These are phyloP conservation scores for Furcula furcula DNA, from an alignment of 2,888 invertebrate genomes.

Conservation along the genomic window DNA sequence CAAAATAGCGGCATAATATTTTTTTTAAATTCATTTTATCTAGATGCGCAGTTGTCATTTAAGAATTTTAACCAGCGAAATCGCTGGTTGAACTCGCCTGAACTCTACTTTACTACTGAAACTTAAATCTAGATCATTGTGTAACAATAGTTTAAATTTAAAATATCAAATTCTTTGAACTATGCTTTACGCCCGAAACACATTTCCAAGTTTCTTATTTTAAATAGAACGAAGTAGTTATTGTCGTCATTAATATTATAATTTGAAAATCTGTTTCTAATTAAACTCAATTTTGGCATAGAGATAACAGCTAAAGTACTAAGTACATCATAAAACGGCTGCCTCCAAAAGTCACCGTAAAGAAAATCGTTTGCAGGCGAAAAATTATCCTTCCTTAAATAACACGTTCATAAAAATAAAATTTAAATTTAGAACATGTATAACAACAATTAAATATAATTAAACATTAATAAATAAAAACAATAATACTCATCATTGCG, in stretches of 20 bases:
- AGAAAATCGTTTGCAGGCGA: neutral
- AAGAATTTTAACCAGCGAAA: too few species aligned
- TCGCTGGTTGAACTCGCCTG: too few species aligned
- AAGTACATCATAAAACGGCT: conserved; percentile 9
- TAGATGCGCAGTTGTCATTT: too few species aligned
- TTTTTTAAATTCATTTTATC: too few species aligned
- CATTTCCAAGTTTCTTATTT: conserved; percentile 9
- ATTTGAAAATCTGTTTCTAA: neutral
- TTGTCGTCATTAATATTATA: conserved; percentile 25
- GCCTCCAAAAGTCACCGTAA: conserved; percentile 1
- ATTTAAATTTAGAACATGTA: neutral
- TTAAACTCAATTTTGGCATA: conserved; percentile 8
- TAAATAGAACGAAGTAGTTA: conserved; percentile 19
- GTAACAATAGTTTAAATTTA: too few species aligned
- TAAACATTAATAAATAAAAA: conserved; percentile 65
- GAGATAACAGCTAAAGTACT: conserved; percentile 6
- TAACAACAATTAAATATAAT: conserved; percentile 39
- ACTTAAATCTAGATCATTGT: too few species aligned
- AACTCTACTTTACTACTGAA: too few species aligned
- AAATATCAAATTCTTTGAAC: too few species aligned
- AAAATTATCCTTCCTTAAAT: neutral
- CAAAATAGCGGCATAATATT: too few species aligned
- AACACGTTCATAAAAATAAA: neutral
- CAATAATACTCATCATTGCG: conserved; percentile 80
- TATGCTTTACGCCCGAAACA: too few species aligned